These are phyloP conservation scores for Orthosia incerta DNA, from an alignment of 2,888 invertebrate genomes.

Conservation along the genomic window DNA sequence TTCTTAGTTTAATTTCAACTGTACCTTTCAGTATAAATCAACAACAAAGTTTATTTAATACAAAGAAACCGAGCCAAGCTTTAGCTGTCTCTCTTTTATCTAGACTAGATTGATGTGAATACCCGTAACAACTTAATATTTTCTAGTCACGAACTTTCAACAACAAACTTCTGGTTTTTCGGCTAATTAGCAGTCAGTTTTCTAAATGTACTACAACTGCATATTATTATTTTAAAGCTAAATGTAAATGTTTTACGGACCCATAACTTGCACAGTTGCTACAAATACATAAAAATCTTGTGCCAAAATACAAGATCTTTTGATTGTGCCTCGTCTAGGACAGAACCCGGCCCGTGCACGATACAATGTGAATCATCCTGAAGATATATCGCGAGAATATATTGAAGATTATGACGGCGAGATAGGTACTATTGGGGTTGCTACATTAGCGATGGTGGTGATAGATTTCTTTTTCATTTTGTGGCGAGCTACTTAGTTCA, in stretches of 20 bases:
- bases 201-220: neutral
- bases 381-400: slow-evolving; percentile 40
- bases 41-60: slow-evolving; percentile 14
- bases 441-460: neutral
- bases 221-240: neutral
- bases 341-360: slow-evolving; percentile 1
- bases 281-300: slow-evolving; percentile 21
- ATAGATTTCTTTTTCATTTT: neutral
- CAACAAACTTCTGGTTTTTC: neutral
- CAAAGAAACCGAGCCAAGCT: slow-evolving; percentile 2
- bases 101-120: neutral
- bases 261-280: neutral
- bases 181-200: neutral
- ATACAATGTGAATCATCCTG: slow-evolving; percentile 27
- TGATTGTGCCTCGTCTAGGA: slow-evolving; percentile 8
- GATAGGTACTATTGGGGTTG: neutral
- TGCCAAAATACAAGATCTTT: slow-evolving; percentile 3
- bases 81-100: neutral
- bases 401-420: slow-evolving; percentile 33
- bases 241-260: neutral
- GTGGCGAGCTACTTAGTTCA: slow-evolving; percentile 3
- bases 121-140: neutral
- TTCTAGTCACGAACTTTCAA: neutral
- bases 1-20: slow-evolving; percentile 30
- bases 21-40: slow-evolving; percentile 5